Conservation (phyloP, 2,888 invertebrate species). For the Galerucella pusilla region DNA sequence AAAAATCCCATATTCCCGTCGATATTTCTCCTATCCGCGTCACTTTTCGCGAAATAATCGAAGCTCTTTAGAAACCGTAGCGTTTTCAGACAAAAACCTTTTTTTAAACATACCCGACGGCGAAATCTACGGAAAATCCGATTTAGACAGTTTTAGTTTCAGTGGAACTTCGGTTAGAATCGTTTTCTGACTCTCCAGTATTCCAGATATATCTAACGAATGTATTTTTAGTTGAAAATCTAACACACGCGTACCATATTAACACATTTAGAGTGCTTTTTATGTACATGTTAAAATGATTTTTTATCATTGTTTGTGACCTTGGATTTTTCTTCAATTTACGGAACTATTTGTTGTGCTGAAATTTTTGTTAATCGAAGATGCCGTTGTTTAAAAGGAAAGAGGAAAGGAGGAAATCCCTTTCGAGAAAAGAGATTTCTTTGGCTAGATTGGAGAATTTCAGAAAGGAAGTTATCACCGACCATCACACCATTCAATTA, state of each 20-base stretch:
- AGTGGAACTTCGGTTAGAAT: conserved; percentile 38
- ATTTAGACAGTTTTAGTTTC: conserved; percentile 41
- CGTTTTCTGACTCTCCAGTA: conserved; percentile 42
- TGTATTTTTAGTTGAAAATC: conserved; percentile 45
- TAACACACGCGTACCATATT: conserved; percentile 42
- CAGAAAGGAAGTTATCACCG: conserved; percentile 71
- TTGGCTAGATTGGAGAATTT: conserved; percentile 66
- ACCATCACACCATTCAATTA: conserved; percentile 67
- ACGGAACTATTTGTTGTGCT: conserved; percentile 32
- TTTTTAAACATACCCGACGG: conserved; percentile 43
- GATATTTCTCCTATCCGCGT: conserved; percentile 32
- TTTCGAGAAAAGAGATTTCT: conserved; percentile 65
- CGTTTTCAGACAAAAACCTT: conserved; percentile 38
- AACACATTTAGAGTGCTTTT: conserved; percentile 39
- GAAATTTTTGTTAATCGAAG: conserved; percentile 24
- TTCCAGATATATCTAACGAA: conserved; percentile 42
- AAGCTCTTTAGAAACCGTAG: conserved; percentile 22
- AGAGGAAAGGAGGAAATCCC: conserved; percentile 53
- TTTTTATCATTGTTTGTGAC: conserved; percentile 45
- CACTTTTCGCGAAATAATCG: conserved; percentile 38
- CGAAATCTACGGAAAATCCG: conserved; percentile 39
- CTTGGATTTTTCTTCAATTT: conserved; percentile 33
- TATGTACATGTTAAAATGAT: conserved; percentile 41
- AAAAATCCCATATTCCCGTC: conserved; percentile 52
- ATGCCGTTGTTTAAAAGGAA: conserved; percentile 58